Percentiles rank a stretch among this genome's conserved stretches.
Conservation (phyloP, 2,888 invertebrate genomes). For the Idaea biselata region DNA sequence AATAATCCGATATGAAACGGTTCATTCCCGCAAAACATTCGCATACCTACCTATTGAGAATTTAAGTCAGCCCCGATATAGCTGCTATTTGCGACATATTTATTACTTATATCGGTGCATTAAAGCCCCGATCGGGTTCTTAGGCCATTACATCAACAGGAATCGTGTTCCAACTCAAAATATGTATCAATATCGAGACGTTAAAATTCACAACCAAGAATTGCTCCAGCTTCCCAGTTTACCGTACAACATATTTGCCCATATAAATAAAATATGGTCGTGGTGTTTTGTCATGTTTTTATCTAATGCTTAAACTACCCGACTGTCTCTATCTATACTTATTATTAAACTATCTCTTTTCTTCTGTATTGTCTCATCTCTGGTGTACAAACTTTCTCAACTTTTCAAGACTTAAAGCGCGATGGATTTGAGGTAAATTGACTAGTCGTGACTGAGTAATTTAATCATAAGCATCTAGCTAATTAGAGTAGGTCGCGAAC, state of each 20-base stretch:
- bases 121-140: slow-evolving; percentile 32
- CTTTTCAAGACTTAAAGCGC: slow-evolving; percentile 65
- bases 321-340: too few relatives aligned
- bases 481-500: slow-evolving; percentile 78
- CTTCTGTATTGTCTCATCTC: too few relatives aligned
- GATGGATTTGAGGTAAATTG: slow-evolving; percentile 73
- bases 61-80: slow-evolving; percentile 21
- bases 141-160: slow-evolving; percentile 41
- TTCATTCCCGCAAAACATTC: slow-evolving; percentile 19
- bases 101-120: slow-evolving; percentile 35
- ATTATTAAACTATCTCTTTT: too few relatives aligned
- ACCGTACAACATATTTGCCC: too few relatives aligned
- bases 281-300: too few relatives aligned
- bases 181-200: slow-evolving; percentile 19
- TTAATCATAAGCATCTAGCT: slow-evolving; percentile 77
- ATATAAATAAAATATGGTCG: too few relatives aligned
- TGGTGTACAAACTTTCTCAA: slow-evolving; percentile 9
- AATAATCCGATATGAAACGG: slow-evolving; percentile 15
- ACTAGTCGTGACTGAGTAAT: slow-evolving; percentile 71
- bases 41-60: slow-evolving; percentile 10
- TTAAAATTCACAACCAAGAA: slow-evolving; percentile 17
- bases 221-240: too few relatives aligned
- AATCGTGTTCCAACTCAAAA: slow-evolving; percentile 40
- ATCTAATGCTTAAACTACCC: too few relatives aligned
- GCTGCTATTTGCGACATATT: slow-evolving; percentile 29